phyloP scores from a whole-genome alignment of 2,888 invertebrate genomes.

The Pammene fasciana region DNA sequence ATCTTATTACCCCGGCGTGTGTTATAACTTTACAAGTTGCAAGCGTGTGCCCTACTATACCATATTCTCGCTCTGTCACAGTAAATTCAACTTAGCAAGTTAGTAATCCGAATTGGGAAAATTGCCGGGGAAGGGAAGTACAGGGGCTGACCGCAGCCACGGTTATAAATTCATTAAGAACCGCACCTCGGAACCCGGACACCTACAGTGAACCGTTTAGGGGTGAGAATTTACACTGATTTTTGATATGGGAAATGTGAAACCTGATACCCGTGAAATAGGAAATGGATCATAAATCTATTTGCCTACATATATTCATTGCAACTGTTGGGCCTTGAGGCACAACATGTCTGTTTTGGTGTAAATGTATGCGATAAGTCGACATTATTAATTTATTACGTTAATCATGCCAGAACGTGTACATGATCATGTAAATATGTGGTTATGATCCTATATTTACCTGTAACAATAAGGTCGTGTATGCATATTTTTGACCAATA shows the following conservation, averaged over 20 bases:
- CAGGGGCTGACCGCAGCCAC: slow-evolving; percentile 45
- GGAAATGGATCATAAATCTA: too few species aligned
- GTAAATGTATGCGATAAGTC: too few species aligned
- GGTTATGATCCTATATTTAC: too few species aligned
- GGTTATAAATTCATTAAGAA: slow-evolving; percentile 67
- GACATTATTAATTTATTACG: too few species aligned
- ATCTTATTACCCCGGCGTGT: slow-evolving; percentile 32
- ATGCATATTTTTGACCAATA: too few species aligned
- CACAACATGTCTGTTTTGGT: too few species aligned
- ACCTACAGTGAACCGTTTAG: slow-evolving; percentile 26
- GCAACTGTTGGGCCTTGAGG: too few species aligned
- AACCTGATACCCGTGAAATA: too few species aligned
- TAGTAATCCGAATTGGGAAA: slow-evolving; percentile 44
- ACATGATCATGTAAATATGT: too few species aligned
- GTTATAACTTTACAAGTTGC: slow-evolving; percentile 8
- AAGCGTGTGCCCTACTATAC: slow-evolving; percentile 21
- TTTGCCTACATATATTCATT: too few species aligned
- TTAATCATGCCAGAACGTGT: too few species aligned
- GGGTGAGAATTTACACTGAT: background rate
- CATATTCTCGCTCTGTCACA: slow-evolving; percentile 23
- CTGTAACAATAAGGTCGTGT: too few species aligned
- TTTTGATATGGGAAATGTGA: background rate
- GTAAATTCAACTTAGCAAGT: slow-evolving; percentile 40
- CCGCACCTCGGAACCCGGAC: slow-evolving; percentile 48
- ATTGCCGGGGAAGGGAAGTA: slow-evolving; percentile 48